These are phyloP conservation scores for Tonatia bakeri DNA, from an alignment of 2,113 vertebrate genomes.

Conservation along the genomic window DNA sequence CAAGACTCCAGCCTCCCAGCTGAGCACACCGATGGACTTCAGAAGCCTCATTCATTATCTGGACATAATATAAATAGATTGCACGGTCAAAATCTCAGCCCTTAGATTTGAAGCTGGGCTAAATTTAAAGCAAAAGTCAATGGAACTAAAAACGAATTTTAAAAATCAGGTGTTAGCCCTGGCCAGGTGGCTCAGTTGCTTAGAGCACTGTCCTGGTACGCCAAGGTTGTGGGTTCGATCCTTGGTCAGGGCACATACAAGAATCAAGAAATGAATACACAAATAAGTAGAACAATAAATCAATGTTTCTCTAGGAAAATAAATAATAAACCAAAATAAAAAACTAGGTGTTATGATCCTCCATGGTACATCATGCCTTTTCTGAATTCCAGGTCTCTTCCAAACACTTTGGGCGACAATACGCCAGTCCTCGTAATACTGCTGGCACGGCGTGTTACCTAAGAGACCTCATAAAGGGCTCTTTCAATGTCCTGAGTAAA, in stretches of 20 bases:
- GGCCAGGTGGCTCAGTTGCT: no score
- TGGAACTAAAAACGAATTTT: not conserved
- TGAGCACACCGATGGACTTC: not conserved
- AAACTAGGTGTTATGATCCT: not conserved
- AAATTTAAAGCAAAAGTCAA: not conserved
- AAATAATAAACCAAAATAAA: not conserved
- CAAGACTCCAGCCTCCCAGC: not conserved
- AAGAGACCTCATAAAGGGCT: no score
- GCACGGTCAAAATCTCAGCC: not conserved
- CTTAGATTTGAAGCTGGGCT: not conserved
- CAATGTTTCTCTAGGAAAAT: no score
- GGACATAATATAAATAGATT: not conserved
- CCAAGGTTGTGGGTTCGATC: no score
- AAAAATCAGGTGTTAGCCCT: not conserved
- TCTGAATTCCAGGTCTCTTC: not conserved
- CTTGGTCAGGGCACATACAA: no score
- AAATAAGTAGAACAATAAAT: no score
- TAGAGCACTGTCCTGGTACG: no score
- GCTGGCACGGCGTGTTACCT: not conserved
- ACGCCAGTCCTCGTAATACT: no score
- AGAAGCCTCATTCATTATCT: not conserved
- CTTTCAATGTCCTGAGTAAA: not conserved
- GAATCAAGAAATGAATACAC: no score
- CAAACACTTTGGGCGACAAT: not conserved
- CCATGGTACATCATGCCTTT: not conserved